These are phyloP conservation scores for Puntigrus tetrazona DNA, from an alignment of 2,113 vertebrate genomes.

Conservation along the genomic window DNA sequence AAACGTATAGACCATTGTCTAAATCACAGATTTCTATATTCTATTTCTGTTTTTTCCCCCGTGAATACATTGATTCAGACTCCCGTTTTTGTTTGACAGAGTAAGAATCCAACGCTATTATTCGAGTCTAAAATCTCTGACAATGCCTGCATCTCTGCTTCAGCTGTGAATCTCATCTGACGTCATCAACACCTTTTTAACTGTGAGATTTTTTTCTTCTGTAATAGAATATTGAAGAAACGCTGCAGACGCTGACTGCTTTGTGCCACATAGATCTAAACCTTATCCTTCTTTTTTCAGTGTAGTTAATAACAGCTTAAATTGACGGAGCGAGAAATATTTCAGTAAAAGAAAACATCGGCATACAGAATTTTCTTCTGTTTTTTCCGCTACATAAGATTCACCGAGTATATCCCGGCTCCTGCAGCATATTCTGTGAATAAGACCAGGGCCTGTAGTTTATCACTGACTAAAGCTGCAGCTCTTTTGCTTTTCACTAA, in stretches of 20 bases:
- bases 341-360: no score
- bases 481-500: constrained; percentile 26
- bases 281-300: neutral
- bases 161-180: neutral
- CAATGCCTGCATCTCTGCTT: neutral
- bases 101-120: neutral
- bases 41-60: no score
- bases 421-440: neutral
- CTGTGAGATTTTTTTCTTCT: neutral
- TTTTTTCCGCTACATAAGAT: neutral
- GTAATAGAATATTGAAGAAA: neutral
- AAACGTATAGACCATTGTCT: neutral
- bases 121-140: neutral
- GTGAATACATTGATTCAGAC: neutral
- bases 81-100: neutral
- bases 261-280: neutral
- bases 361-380: no score
- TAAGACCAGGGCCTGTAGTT: neutral
- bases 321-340: no score
- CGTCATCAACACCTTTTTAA: neutral
- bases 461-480: constrained; percentile 8
- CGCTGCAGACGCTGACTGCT: neutral
- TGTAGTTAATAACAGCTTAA: no score
- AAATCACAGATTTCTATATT: neutral
- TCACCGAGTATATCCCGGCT: neutral